Evolutionary conservation across 2,797 vertebrate species (phyloP).

Genomic region (Eospalax fontanierii): DNA sequence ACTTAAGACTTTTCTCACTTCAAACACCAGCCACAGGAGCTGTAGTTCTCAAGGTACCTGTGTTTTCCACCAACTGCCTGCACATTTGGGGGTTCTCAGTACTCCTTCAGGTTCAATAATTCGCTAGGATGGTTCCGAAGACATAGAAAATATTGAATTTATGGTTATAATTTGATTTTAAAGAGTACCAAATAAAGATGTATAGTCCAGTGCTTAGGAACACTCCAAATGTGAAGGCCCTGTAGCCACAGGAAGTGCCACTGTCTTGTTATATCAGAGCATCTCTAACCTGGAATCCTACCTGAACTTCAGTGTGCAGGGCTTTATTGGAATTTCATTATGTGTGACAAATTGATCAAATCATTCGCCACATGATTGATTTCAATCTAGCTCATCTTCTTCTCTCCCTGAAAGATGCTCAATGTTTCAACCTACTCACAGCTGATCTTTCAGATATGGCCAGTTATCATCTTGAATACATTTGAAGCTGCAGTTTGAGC

Average conservation of each 20-base stretch:
- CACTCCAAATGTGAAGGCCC: background rate
- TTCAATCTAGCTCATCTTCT: background rate
- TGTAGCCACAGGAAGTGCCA: background rate
- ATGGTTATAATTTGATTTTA: constrained; percentile 11
- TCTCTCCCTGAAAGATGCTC: background rate
- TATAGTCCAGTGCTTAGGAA: background rate
- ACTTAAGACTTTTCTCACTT: background rate
- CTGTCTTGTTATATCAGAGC: background rate
- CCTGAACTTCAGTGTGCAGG: background rate
- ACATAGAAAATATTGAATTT: background rate
- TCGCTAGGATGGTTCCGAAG: background rate
- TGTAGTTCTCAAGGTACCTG: background rate
- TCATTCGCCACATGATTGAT: background rate
- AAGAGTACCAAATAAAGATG: background rate
- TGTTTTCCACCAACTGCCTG: background rate
- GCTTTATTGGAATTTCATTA: constrained; percentile 39
- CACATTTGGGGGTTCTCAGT: background rate
- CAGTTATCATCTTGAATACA: background rate
- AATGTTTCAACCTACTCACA: background rate
- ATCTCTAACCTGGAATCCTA: background rate
- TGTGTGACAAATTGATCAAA: background rate
- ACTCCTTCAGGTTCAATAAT: background rate
- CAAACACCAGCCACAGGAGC: background rate
- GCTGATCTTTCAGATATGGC: background rate
- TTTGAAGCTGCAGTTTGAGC: background rate